A percentile compares a stretch with the other conserved stretches of the same genome.
These are phyloP conservation scores for Didymodactylos carnosus DNA, from an alignment of 2,888 invertebrate species.

Conservation along the genomic window DNA sequence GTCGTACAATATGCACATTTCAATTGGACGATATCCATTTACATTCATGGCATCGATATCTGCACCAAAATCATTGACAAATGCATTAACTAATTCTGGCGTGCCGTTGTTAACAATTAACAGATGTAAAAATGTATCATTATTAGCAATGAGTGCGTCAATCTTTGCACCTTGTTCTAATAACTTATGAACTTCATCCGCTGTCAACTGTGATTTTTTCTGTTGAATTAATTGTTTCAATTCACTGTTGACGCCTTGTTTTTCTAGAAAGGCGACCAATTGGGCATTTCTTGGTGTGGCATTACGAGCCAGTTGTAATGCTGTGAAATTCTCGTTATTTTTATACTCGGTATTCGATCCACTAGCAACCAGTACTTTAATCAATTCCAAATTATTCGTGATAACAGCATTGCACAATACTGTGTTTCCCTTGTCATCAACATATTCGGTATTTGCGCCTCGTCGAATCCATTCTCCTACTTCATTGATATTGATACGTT, in stretches of 20 bases:
- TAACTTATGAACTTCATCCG: neutral
- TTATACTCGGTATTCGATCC: neutral
- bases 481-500: neutral
- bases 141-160: neutral
- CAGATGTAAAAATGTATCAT: neutral
- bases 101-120: neutral
- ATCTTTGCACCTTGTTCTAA: neutral
- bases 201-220: neutral
- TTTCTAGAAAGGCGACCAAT: neutral
- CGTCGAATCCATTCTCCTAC: neutral
- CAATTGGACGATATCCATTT: neutral
- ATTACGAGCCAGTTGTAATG: neutral
- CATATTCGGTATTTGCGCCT: neutral
- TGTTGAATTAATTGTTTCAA: neutral
- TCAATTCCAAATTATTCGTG: neutral
- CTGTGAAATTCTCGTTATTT: neutral
- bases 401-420: neutral
- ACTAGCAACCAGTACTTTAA: neutral
- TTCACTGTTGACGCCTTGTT: neutral
- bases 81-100: neutral
- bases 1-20: neutral
- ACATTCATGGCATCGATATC: neutral
- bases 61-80: neutral
- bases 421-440: neutral
- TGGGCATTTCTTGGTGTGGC: neutral